Percentiles rank a stretch among this genome's conserved stretches.
Conservation (phyloP, 2,113 vertebrate species). For the Cyanoliseus patagonus region DNA sequence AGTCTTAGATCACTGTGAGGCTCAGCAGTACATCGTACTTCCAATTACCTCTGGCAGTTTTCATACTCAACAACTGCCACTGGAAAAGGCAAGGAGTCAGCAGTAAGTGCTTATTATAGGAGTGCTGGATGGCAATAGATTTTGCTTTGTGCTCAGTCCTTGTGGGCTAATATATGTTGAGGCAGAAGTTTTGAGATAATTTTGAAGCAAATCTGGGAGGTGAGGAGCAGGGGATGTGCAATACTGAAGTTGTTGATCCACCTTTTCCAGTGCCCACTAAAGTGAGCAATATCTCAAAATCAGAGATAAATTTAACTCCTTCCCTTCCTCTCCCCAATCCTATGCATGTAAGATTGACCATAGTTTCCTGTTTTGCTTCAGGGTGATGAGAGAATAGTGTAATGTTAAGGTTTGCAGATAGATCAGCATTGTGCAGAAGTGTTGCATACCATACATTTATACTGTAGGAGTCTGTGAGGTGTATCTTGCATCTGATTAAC, state of each 20-base stretch:
- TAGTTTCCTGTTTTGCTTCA: background rate
- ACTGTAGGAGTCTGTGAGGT: background rate
- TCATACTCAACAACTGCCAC: conserved; percentile 45
- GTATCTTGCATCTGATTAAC: background rate
- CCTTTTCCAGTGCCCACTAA: background rate
- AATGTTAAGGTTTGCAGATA: background rate
- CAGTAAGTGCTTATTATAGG: conserved; percentile 15
- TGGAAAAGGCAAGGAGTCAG: conserved; percentile 47
- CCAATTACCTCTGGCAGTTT: conserved; percentile 66
- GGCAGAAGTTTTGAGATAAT: background rate
- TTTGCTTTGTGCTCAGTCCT: conserved; percentile 45
- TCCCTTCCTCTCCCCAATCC: background rate
- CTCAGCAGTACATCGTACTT: conserved; percentile 52
- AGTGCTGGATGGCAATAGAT: background rate
- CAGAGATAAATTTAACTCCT: background rate
- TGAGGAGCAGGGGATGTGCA: background rate
- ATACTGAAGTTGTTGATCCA: background rate
- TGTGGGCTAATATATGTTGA: background rate
- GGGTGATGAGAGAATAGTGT: background rate
- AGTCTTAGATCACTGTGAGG: background rate
- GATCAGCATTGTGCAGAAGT: background rate
- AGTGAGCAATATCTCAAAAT: background rate
- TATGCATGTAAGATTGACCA: background rate
- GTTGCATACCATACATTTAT: background rate
- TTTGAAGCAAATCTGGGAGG: background rate